phyloP scores from a whole-genome alignment of 2,888 invertebrate species.

The Tanytarsus gracilentus region DNA sequence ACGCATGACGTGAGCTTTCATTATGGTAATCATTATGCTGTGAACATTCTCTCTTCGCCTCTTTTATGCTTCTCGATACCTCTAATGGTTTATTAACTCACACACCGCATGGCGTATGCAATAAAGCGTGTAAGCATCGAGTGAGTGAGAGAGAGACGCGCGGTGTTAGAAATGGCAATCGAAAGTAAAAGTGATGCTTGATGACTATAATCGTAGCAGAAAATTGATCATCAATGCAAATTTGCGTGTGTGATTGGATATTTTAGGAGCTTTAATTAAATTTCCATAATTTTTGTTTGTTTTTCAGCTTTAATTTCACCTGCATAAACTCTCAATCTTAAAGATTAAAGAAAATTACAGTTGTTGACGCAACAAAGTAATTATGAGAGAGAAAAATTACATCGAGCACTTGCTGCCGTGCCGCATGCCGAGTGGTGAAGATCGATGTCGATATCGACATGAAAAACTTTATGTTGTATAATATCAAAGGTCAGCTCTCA shows the following conservation, averaged over 20 bases:
- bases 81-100: too few species aligned
- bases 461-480: too few species aligned
- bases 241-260: not conserved
- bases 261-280: not conserved
- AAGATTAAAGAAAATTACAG: too few species aligned
- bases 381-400: too few species aligned
- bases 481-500: too few species aligned
- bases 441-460: too few species aligned
- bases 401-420: too few species aligned
- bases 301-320: not conserved
- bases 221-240: not conserved
- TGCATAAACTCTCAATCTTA: too few species aligned
- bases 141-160: not conserved
- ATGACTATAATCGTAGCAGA: not conserved
- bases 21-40: not conserved
- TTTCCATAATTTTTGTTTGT: not conserved
- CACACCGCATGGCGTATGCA: not conserved
- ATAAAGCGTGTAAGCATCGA: not conserved
- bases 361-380: too few species aligned
- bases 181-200: slow-evolving; percentile 1
- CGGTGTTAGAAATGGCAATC: not conserved
- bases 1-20: not conserved
- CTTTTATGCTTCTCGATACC: too few species aligned
- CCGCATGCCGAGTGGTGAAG: too few species aligned
- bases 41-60: too few species aligned